Conservation (phyloP, 2,797 vertebrate genomes). For the Acridotheres tristis region DNA sequence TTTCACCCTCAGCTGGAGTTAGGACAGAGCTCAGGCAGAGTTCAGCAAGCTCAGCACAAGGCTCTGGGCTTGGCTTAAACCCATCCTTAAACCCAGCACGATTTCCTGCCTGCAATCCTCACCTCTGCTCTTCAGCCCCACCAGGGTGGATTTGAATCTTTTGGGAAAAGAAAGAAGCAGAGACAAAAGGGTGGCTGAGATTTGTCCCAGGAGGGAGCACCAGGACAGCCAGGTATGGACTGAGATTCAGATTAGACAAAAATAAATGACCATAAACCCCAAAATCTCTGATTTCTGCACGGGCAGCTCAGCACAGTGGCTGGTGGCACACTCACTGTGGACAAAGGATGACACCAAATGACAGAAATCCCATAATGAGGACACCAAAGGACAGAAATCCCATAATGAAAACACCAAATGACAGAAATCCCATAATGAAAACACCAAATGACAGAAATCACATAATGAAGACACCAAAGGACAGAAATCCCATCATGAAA, state of each 20-base stretch:
- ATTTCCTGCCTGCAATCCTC: not conserved
- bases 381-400: too few relatives aligned
- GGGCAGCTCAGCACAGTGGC: not conserved
- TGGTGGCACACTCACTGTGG: not conserved
- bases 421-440: too few relatives aligned
- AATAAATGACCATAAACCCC: not conserved
- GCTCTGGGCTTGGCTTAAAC: not conserved
- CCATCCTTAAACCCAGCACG: not conserved
- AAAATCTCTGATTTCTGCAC: not conserved
- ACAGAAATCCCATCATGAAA: too few relatives aligned
- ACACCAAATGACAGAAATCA: too few relatives aligned
- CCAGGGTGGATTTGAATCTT: not conserved
- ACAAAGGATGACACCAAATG: not conserved
- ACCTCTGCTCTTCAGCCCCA: not conserved
- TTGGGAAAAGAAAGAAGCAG: not conserved
- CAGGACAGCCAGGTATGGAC: rapidly evolving
- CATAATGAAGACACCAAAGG: not conserved
- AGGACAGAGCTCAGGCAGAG: not conserved
- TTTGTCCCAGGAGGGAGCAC: not conserved
- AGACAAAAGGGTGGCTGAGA: not conserved
- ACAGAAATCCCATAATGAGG: too few relatives aligned
- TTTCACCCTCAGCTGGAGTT: not conserved
- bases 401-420: not conserved
- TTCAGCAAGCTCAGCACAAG: rapidly evolving
- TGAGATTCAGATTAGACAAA: not conserved